A percentile compares a stretch with the other conserved stretches of the same genome.
Evolutionary conservation across 2,888 invertebrate genomes (phyloP).

Genomic region (Philhelius pedissequus): DNA sequence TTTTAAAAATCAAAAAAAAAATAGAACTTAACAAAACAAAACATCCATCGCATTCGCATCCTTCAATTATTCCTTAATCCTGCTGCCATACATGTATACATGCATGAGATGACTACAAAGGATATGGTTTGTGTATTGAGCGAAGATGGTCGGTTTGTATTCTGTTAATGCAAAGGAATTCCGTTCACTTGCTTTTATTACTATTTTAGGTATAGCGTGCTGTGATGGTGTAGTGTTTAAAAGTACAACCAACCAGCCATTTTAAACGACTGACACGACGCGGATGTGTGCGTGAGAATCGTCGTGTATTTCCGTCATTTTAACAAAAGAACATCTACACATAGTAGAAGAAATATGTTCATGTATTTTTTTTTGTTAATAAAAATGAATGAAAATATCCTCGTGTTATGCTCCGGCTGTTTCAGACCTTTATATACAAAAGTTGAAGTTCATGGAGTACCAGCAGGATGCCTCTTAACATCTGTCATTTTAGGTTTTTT

Average conservation of each 20-base stretch:
- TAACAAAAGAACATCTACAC: not conserved
- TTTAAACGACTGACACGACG: not conserved
- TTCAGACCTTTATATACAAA: not conserved
- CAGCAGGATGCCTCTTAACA: constrained; percentile 62
- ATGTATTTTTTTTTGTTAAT: not conserved
- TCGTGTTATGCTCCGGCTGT: constrained; percentile 67
- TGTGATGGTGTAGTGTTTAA: not conserved
- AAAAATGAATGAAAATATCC: constrained; percentile 50
- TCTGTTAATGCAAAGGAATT: constrained; percentile 42
- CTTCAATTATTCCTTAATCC: constrained; percentile 15
- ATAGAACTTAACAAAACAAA: not conserved
- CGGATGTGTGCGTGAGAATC: constrained; percentile 49
- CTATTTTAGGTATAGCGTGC: not conserved
- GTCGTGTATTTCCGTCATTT: constrained; percentile 38
- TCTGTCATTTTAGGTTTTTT: constrained; percentile 51
- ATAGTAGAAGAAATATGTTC: not conserved
- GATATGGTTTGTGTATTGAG: constrained; percentile 14
- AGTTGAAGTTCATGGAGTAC: constrained; percentile 25
- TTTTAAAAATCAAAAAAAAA: constrained; percentile 15
- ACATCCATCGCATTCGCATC: not conserved
- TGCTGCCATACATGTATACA: not conserved
- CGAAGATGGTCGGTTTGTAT: not conserved
- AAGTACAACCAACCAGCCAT: not conserved
- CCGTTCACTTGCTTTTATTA: constrained; percentile 53
- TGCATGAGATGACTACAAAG: not conserved